Evolutionary conservation across 2,888 invertebrate species (phyloP).

Genomic region (Dryobotodes eremita): DNA sequence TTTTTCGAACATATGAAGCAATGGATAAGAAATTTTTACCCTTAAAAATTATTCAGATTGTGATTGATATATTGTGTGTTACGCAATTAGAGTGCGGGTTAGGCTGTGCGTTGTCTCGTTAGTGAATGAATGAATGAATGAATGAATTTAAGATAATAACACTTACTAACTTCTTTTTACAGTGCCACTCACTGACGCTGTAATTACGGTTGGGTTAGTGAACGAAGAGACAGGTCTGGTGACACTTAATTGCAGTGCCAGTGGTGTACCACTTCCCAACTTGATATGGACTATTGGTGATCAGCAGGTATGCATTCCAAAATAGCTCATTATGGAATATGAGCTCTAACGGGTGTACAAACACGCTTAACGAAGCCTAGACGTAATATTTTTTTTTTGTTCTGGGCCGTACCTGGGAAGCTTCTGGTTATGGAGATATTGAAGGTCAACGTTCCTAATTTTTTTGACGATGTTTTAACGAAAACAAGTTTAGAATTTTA

Average conservation of each 20-base stretch:
- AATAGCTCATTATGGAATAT: not conserved
- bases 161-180: constrained; percentile 33
- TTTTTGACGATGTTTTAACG: not conserved
- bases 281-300: constrained; percentile 80
- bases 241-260: constrained; percentile 81
- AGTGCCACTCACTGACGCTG: constrained; percentile 81
- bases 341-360: not conserved
- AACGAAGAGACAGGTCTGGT: constrained; percentile 71
- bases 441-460: too few species aligned
- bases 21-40: too few species aligned
- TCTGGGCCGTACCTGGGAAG: not conserved
- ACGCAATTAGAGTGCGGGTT: too few species aligned
- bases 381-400: not conserved
- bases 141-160: too few species aligned
- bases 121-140: too few species aligned
- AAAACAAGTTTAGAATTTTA: not conserved
- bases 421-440: not conserved
- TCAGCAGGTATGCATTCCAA: constrained; percentile 73
- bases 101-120: too few species aligned
- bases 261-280: constrained; percentile 80
- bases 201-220: constrained; percentile 59
- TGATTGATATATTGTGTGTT: too few species aligned
- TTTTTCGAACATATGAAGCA: too few species aligned
- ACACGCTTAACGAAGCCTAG: not conserved
- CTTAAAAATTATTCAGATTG: too few species aligned